Conservation (phyloP, 2,113 vertebrate species). For the Andinoacara biseriatus region DNA sequence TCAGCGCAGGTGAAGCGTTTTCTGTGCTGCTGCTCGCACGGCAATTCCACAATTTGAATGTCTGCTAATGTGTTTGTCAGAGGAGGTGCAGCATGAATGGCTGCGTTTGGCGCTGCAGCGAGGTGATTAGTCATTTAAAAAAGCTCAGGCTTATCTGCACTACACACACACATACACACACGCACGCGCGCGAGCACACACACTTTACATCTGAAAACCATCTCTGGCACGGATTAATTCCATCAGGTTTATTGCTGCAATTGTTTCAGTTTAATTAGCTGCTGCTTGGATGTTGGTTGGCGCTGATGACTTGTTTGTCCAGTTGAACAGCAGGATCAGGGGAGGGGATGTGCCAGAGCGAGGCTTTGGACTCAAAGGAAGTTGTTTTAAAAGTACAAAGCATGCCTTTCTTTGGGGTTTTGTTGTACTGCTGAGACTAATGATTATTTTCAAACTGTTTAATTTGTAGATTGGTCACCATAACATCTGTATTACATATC, state of each 20-base stretch:
- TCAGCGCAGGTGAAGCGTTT: neutral
- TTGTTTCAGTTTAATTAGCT: conserved; percentile 34
- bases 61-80: neutral
- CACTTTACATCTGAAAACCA: neutral
- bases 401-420: neutral
- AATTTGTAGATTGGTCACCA: neutral
- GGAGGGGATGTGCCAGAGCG: conserved; percentile 35
- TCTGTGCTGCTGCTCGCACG: neutral
- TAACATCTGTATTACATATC: neutral
- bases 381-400: conserved; percentile 2
- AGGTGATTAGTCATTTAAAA: conserved; percentile 30
- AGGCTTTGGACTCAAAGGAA: neutral
- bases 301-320: neutral
- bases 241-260: neutral
- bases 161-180: neutral
- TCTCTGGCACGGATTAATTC: neutral
- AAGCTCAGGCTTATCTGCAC: conserved; percentile 17
- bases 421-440: neutral
- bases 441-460: neutral
- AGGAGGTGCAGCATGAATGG: conserved; percentile 4
- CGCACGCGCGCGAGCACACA: neutral
- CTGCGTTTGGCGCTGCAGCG: conserved; percentile 1
- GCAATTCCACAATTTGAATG: neutral
- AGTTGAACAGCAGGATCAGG: conserved; percentile 36
- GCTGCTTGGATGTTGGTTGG: neutral